Evolutionary conservation across 2,888 invertebrate genomes (phyloP).

Genomic region (Bombylius major): DNA sequence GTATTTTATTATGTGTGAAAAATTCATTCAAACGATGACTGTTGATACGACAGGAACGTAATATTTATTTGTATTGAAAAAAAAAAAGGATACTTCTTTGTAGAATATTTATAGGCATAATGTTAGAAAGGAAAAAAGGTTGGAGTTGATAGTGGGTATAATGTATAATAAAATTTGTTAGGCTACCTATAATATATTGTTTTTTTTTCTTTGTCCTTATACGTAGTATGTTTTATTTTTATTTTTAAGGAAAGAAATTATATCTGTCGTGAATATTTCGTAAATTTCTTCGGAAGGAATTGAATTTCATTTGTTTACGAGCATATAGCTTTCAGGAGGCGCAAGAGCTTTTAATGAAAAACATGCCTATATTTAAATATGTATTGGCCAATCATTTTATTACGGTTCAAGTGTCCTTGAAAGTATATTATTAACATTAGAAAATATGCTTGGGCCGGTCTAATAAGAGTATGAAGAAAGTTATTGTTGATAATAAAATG

Average conservation of each 20-base stretch:
- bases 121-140: too few relatives aligned
- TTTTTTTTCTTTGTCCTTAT: background rate
- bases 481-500: too few relatives aligned
- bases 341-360: slow-evolving; percentile 14
- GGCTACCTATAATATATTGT: background rate
- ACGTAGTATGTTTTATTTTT: too few relatives aligned
- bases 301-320: slow-evolving; percentile 7
- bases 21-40: background rate
- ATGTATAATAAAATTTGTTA: background rate
- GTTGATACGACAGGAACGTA: background rate
- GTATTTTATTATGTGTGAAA: background rate
- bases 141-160: too few relatives aligned
- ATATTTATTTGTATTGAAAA: too few relatives aligned
- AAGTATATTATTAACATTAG: slow-evolving; percentile 16
- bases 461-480: background rate
- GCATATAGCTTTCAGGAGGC: slow-evolving; percentile 6
- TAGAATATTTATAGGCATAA: too few relatives aligned
- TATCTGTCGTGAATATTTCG: slow-evolving; percentile 3
- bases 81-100: too few relatives aligned
- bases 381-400: slow-evolving; percentile 20
- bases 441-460: slow-evolving; percentile 20
- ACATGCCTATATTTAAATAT: slow-evolving; percentile 16
- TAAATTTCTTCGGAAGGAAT: background rate
- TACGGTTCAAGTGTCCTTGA: slow-evolving; percentile 18
- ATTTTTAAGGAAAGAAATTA: too few relatives aligned